Evolutionary conservation across 1,140 invertebrate species (phyloP).

Genomic region (Pentalonia nigronervosa): DNA sequence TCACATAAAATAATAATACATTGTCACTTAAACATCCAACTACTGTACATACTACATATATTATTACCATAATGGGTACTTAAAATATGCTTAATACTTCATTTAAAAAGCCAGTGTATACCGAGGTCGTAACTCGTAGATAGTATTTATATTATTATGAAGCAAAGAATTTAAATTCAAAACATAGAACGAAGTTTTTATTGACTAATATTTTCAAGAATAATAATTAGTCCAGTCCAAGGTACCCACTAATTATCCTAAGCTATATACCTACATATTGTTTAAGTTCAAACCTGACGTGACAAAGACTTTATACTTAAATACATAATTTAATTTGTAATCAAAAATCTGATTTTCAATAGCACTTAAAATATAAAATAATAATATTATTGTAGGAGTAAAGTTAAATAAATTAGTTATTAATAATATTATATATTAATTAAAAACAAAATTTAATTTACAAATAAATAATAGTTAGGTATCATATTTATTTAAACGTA

Average conservation of each 20-base stretch:
- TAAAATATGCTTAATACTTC: not conserved
- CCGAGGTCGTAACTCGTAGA: not conserved
- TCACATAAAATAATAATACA: not conserved
- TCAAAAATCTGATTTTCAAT: not conserved
- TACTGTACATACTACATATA: too few species aligned
- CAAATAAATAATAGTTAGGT: not conserved
- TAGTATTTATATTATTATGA: not conserved
- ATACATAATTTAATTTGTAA: not conserved
- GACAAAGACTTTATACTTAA: not conserved
- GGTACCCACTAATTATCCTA: not conserved
- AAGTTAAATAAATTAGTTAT: too few species aligned
- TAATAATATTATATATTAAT: not conserved
- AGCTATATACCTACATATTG: too few species aligned
- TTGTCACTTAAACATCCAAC: too few species aligned
- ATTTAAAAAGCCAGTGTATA: not conserved
- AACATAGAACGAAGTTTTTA: not conserved
- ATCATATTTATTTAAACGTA: not conserved
- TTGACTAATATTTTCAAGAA: not conserved
- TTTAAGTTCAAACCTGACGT: not conserved
- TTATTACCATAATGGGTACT: too few species aligned
- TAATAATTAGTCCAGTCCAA: not conserved
- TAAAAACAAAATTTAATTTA: not conserved
- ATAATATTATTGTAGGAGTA: too few species aligned
- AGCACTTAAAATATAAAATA: too few species aligned
- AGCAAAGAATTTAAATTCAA: not conserved